These are phyloP conservation scores for Platycheirus albimanus DNA, from an alignment of 2,888 invertebrate species.

Conservation along the genomic window DNA sequence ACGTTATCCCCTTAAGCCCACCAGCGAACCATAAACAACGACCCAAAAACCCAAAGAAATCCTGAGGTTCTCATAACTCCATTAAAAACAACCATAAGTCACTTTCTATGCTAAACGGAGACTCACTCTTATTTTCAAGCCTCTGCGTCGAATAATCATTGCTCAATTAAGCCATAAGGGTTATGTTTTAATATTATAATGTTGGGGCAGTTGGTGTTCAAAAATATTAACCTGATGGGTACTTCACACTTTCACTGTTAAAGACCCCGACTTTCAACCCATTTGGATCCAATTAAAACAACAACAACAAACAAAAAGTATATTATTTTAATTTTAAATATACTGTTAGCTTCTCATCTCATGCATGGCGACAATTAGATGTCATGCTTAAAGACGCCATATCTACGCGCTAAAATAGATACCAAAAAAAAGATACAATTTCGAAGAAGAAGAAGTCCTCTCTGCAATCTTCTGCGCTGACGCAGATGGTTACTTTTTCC, in stretches of 20 bases:
- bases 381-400: conserved; percentile 55
- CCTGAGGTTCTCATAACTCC: too few species aligned
- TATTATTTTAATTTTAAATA: conserved; percentile 13
- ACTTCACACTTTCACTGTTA: conserved; percentile 60
- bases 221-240: conserved; percentile 6
- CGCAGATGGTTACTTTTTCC: conserved; percentile 61
- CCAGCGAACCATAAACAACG: conserved; percentile 10
- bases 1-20: too few species aligned
- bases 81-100: too few species aligned
- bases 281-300: conserved; percentile 23
- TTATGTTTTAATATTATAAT: background rate
- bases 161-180: background rate
- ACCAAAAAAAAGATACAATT: conserved; percentile 27
- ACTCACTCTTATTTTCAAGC: conserved; percentile 47
- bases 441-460: conserved; percentile 33
- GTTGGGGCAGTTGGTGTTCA: conserved; percentile 8
- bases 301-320: background rate
- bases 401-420: conserved; percentile 54
- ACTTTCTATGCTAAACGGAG: conserved; percentile 1
- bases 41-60: background rate
- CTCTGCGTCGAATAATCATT: conserved; percentile 16
- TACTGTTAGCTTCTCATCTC: conserved; percentile 67
- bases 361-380: conserved; percentile 72
- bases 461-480: conserved; percentile 45
- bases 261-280: conserved; percentile 14